phyloP scores from a whole-genome alignment of 1,140 invertebrate species.

The Anoplolepis gracilipes region DNA sequence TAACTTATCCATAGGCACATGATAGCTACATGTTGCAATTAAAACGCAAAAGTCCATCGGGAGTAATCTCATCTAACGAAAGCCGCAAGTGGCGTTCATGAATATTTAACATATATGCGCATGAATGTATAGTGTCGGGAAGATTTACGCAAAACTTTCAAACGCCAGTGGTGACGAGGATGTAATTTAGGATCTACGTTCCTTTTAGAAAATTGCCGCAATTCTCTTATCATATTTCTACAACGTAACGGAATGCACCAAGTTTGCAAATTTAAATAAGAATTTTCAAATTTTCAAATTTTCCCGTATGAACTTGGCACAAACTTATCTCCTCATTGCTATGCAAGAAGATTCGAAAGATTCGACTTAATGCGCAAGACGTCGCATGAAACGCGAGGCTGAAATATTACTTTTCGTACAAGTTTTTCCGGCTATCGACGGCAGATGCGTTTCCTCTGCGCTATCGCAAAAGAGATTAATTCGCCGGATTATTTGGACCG shows the following conservation, averaged over 20 bases:
- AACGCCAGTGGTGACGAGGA: background rate
- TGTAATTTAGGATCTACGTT: slow-evolving; percentile 10
- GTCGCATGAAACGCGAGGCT: slow-evolving; percentile 2
- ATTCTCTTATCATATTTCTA: slow-evolving; percentile 14
- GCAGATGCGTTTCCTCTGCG: slow-evolving; percentile 5
- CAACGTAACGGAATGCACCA: background rate
- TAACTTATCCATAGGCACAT: background rate
- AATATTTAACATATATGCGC: slow-evolving; percentile 16
- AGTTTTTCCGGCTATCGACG: slow-evolving; percentile 20
- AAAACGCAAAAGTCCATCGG: slow-evolving; percentile 42
- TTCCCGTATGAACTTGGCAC: background rate
- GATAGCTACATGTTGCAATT: slow-evolving; percentile 49
- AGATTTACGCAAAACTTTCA: slow-evolving; percentile 4
- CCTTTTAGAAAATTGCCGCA: background rate
- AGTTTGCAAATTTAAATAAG: slow-evolving; percentile 13
- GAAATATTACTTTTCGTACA: slow-evolving; percentile 47
- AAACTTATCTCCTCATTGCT: slow-evolving; percentile 15
- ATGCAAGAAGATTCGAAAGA: background rate
- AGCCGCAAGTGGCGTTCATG: slow-evolving; percentile 21
- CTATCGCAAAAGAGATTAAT: slow-evolving; percentile 45
- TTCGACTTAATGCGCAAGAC: slow-evolving; percentile 21
- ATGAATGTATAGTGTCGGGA: background rate
- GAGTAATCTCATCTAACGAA: slow-evolving; percentile 21
- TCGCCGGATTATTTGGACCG: background rate
- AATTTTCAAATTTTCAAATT: slow-evolving; percentile 40